A percentile compares a stretch with the other conserved stretches of the same genome.
Evolutionary conservation across 2,888 invertebrate species (phyloP).

Genomic region (Leptothorax acervorum): DNA sequence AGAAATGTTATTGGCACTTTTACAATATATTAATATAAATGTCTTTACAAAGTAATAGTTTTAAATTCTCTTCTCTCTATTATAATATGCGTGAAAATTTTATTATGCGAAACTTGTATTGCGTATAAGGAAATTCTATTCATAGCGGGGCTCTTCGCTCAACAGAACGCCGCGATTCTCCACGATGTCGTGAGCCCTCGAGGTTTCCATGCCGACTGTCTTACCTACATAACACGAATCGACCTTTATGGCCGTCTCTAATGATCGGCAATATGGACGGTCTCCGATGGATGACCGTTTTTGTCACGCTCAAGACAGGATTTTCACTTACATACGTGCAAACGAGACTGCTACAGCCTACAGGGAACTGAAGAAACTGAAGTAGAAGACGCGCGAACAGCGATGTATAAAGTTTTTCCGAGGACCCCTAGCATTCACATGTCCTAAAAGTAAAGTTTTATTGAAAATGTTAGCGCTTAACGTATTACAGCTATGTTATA

Average conservation of each 20-base stretch:
- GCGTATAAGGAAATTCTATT: conserved; percentile 35
- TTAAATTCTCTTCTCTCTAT: not conserved
- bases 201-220: conserved; percentile 52
- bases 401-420: conserved; percentile 35
- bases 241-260: conserved; percentile 74
- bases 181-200: conserved; percentile 53
- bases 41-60: not conserved
- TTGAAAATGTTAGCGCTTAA: not conserved
- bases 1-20: not conserved
- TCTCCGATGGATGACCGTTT: conserved; percentile 64
- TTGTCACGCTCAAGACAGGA: conserved; percentile 64
- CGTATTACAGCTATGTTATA: not conserved
- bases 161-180: conserved; percentile 41
- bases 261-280: conserved; percentile 70
- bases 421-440: conserved; percentile 10
- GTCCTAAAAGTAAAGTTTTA: not conserved
- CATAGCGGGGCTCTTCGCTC: not conserved
- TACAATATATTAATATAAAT: conserved; percentile 1
- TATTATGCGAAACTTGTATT: not conserved
- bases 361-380: conserved; percentile 19
- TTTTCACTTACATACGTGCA: conserved; percentile 71
- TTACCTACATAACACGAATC: conserved; percentile 68
- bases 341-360: conserved; percentile 63
- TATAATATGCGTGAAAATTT: not conserved
- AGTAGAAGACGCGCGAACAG: conserved; percentile 11